A percentile compares a stretch with the other conserved stretches of the same genome.
Conservation (phyloP, 1,140 invertebrate species). For the Drosophila biarmipes region DNA sequence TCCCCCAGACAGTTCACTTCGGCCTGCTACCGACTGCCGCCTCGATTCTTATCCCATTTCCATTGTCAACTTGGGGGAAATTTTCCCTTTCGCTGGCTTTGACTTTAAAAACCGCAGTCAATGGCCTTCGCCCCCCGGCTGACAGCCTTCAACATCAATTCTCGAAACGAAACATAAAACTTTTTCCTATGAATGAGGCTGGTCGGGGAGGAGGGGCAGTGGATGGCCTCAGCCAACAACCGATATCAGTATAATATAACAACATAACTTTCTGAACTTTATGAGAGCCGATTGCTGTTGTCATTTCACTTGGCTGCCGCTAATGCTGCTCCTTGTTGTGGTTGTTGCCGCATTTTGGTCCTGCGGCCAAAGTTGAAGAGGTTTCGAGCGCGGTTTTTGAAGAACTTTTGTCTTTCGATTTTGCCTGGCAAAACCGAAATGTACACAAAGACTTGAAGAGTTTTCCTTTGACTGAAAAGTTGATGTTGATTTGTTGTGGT, state of each 20-base stretch:
- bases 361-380: slow-evolving; percentile 60
- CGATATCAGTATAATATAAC: slow-evolving; percentile 60
- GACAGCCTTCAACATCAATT: slow-evolving; percentile 41
- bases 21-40: background rate
- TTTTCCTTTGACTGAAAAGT: slow-evolving; percentile 46
- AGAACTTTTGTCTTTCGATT: slow-evolving; percentile 67
- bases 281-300: slow-evolving; percentile 64
- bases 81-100: slow-evolving; percentile 14
- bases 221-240: slow-evolving; percentile 35
- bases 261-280: slow-evolving; percentile 60
- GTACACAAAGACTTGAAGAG: slow-evolving; percentile 20
- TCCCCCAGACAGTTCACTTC: background rate
- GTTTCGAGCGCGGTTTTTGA: slow-evolving; percentile 57
- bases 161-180: slow-evolving; percentile 46
- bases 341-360: slow-evolving; percentile 19
- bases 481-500: slow-evolving; percentile 40
- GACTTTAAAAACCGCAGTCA: slow-evolving; percentile 41
- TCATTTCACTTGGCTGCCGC: slow-evolving; percentile 53
- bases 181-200: slow-evolving; percentile 38
- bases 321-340: slow-evolving; percentile 44
- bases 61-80: slow-evolving; percentile 15
- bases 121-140: background rate
- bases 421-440: slow-evolving; percentile 43
- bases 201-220: slow-evolving; percentile 3
- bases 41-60: slow-evolving; percentile 26